Evolutionary conservation across 2,113 vertebrate genomes (phyloP).

Genomic region (Indri indri): DNA sequence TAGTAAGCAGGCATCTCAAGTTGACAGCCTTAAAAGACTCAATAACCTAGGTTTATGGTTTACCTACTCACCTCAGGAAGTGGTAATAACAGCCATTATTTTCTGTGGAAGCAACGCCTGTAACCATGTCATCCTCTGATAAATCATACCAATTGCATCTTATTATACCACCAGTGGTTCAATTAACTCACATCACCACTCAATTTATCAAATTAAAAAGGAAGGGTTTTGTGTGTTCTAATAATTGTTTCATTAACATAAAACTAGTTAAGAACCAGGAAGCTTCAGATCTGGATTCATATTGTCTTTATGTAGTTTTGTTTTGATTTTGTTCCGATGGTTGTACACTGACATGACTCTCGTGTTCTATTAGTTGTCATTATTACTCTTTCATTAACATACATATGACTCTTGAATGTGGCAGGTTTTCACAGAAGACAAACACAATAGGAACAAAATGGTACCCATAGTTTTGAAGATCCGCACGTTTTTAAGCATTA

Average conservation of each 20-base stretch:
- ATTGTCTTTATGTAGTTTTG: background rate
- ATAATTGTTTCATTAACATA: slow-evolving; percentile 71
- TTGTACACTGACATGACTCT: background rate
- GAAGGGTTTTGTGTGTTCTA: slow-evolving; percentile 57
- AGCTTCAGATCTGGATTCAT: background rate
- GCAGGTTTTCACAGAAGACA: slow-evolving; percentile 42
- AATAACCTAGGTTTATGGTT: slow-evolving; percentile 22
- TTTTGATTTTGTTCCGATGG: slow-evolving; percentile 30
- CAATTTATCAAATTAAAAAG: slow-evolving; percentile 69
- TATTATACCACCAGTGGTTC: slow-evolving; percentile 65
- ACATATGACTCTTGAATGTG: slow-evolving; percentile 9
- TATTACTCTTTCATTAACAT: slow-evolving; percentile 51
- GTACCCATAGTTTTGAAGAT: slow-evolving; percentile 27
- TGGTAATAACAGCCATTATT: slow-evolving; percentile 32
- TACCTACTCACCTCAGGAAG: slow-evolving; percentile 38
- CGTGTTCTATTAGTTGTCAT: slow-evolving; percentile 7
- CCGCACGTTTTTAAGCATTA: background rate
- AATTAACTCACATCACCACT: slow-evolving; percentile 49
- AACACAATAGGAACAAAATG: slow-evolving; percentile 18
- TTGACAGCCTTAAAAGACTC: background rate
- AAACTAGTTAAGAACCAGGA: slow-evolving; percentile 42
- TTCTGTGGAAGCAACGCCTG: background rate
- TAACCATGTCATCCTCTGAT: slow-evolving; percentile 45
- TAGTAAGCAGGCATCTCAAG: background rate
- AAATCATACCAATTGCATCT: slow-evolving; percentile 56